Conservation (phyloP, 2,113 vertebrate species). For the Pterophyllum scalare region DNA sequence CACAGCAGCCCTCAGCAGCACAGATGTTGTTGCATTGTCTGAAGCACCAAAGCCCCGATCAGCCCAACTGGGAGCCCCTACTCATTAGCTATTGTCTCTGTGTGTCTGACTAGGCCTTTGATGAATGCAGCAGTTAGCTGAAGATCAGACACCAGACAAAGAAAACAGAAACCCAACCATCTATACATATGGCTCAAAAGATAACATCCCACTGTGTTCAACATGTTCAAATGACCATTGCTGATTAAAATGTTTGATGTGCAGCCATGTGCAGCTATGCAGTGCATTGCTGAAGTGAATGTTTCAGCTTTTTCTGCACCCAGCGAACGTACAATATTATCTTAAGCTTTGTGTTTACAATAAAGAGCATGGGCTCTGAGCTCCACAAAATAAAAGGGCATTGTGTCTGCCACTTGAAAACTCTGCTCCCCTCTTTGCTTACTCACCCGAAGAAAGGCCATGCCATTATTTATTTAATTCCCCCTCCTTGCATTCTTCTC, state of each 20-base stretch:
- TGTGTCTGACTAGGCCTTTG: constrained; percentile 72
- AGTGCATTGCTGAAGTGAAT: neutral
- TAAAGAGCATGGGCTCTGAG: constrained; percentile 45
- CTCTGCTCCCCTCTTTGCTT: constrained; percentile 60
- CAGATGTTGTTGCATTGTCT: constrained; percentile 83
- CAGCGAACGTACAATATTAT: constrained; percentile 36
- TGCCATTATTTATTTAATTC: constrained; percentile 76
- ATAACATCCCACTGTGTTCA: constrained; percentile 30
- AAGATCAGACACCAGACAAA: constrained; percentile 67
- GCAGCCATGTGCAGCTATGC: neutral
- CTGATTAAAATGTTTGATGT: neutral
- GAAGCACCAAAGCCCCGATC: constrained; percentile 70
- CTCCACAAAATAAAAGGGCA: constrained; percentile 68
- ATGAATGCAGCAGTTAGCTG: constrained; percentile 76
- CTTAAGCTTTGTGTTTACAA: constrained; percentile 56
- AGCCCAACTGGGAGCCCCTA: constrained; percentile 75
- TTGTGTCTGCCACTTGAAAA: constrained; percentile 62
- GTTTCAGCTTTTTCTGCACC: constrained; percentile 16
- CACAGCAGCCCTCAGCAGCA: constrained; percentile 70
- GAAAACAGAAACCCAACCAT: constrained; percentile 53
- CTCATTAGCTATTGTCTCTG: constrained; percentile 78
- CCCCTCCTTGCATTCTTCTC: constrained; percentile 50
- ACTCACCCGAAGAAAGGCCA: constrained; percentile 76
- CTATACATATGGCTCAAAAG: constrained; percentile 38
- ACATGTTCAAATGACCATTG: constrained; percentile 24